Evolutionary conservation across 2,113 vertebrate genomes (phyloP).

Genomic region (Stictonetta naevosa): DNA sequence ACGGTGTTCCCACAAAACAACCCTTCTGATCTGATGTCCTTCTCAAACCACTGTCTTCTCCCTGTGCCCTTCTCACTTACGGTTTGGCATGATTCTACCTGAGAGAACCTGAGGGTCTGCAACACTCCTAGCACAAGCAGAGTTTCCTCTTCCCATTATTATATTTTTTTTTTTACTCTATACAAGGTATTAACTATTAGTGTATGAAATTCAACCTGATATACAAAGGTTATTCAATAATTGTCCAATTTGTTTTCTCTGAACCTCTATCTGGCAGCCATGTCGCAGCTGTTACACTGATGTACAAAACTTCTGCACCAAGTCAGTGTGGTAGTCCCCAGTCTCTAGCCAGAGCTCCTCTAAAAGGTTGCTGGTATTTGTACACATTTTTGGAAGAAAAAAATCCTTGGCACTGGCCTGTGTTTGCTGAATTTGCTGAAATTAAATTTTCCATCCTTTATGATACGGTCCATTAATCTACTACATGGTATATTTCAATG

Average conservation of each 20-base stretch:
- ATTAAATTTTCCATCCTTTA: background rate
- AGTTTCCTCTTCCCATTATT: background rate
- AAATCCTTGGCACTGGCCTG: background rate
- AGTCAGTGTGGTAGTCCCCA: background rate
- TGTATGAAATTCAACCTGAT: background rate
- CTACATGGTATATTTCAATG: background rate
- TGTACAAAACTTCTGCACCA: background rate
- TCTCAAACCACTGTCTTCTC: background rate
- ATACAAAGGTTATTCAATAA: background rate
- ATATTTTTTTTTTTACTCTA: background rate
- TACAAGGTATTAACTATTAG: background rate
- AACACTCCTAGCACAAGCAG: background rate
- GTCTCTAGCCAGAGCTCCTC: background rate
- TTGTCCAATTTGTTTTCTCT: background rate
- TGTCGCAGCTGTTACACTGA: background rate
- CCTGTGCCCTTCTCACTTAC: background rate
- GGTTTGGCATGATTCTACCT: background rate
- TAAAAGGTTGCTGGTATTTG: background rate
- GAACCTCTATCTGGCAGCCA: background rate
- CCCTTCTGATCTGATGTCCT: background rate
- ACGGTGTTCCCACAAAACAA: background rate
- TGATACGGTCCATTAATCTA: background rate
- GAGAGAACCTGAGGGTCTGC: background rate
- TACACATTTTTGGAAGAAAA: background rate
- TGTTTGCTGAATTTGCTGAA: background rate